Evolutionary conservation across 2,797 vertebrate species (phyloP).

Genomic region (Mastacembelus armatus): DNA sequence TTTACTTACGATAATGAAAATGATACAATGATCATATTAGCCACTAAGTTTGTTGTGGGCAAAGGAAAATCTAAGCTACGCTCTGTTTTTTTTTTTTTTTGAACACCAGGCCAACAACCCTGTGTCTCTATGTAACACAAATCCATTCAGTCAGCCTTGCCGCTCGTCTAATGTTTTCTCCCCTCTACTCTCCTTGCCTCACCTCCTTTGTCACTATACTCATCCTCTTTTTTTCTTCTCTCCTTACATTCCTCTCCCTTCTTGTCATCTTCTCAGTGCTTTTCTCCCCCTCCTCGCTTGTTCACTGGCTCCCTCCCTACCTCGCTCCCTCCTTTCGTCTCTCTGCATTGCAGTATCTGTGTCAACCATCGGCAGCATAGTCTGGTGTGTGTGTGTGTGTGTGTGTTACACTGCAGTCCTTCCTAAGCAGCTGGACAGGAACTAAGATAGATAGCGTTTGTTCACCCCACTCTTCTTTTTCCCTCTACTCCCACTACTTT

Average conservation of each 20-base stretch:
- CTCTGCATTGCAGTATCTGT: slow-evolving; percentile 83
- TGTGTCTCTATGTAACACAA: neutral
- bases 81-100: slow-evolving; percentile 4
- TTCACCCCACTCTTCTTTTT: slow-evolving; percentile 30
- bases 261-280: slow-evolving; percentile 15
- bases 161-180: neutral
- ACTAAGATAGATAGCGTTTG: slow-evolving; percentile 51
- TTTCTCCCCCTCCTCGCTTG: slow-evolving; percentile 11
- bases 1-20: no score
- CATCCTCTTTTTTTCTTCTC: neutral
- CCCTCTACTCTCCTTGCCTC: slow-evolving; percentile 18
- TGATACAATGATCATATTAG: neutral
- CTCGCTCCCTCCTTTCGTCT: slow-evolving; percentile 45
- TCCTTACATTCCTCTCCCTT: slow-evolving; percentile 5
- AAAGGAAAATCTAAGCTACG: neutral
- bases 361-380: slow-evolving; percentile 74
- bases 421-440: slow-evolving; percentile 72
- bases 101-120: neutral
- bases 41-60: neutral
- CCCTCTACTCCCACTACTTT: neutral
- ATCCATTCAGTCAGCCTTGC: slow-evolving; percentile 16
- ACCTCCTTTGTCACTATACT: slow-evolving; percentile 11
- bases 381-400: slow-evolving; percentile 46
- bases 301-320: slow-evolving; percentile 31
- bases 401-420: slow-evolving; percentile 57